phyloP scores from a whole-genome alignment of 2,797 vertebrate species.

The Pseudomugil gertrudae region DNA sequence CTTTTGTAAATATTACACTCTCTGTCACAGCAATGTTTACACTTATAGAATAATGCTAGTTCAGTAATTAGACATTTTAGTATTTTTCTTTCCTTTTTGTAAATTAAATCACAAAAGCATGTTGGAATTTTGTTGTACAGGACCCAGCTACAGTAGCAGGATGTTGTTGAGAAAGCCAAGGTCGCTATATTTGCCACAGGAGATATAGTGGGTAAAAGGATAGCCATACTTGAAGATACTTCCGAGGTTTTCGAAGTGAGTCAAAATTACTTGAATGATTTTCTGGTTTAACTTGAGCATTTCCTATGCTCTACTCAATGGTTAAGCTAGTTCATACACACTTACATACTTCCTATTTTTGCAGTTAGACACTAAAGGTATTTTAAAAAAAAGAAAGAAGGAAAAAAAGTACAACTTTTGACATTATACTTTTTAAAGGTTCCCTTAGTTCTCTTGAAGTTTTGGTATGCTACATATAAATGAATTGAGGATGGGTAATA shows the following conservation, averaged over 20 bases:
- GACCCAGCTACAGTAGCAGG: conserved; percentile 89
- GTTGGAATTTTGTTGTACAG: conserved; percentile 84
- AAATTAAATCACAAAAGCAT: conserved; percentile 70
- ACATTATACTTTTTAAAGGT: conserved; percentile 82
- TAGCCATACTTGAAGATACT: conserved; percentile 99
- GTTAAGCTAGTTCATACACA: conserved; percentile 90
- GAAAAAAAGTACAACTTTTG: conserved; percentile 84
- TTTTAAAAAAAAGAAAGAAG: conserved; percentile 60
- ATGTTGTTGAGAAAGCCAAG: conserved; percentile 73
- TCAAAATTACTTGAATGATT: conserved; percentile 99
- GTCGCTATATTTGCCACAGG: conserved; percentile 60
- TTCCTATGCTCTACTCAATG: conserved; percentile 85
- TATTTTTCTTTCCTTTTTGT: conserved; percentile 76
- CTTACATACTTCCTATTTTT: conserved; percentile 86
- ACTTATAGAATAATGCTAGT: conserved; percentile 59
- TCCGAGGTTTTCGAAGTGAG: conserved; percentile 85
- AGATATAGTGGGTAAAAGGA: conserved; percentile 89
- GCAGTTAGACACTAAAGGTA: conserved; percentile 96
- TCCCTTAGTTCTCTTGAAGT: conserved; percentile 87
- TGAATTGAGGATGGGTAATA: conserved; percentile 89
- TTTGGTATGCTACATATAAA: conserved; percentile 85
- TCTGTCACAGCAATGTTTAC: conserved; percentile 75
- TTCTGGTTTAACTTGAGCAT: conserved; percentile 89
- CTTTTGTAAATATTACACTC: conserved; percentile 70
- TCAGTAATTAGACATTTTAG: conserved; percentile 73